Base-by-base conservation (phyloP, 2,888 invertebrate genomes). In the Acrobasis consociella region DNA sequence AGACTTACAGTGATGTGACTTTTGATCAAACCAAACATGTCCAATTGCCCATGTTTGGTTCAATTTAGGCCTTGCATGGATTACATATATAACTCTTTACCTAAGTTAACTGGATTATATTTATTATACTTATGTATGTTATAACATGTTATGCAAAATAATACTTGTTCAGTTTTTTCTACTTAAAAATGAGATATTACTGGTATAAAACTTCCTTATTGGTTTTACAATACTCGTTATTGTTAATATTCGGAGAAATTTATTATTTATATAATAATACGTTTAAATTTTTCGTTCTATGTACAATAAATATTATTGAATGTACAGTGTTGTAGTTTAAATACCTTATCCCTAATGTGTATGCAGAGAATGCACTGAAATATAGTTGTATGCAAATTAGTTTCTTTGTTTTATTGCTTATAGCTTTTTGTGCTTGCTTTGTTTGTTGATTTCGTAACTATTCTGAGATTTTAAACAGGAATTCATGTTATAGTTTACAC, bases 391-490 rank as follows among this genome's bases (percentile, higher is more conserved):
- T 60, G 53, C 50, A 52, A 60, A 52, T 59, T 51, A 61, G 65
- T 63, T 60, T 62, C n/a, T 65, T 64, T 65, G 56, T 68, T 22
- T 64, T 63, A 66, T 68, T 65, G 69, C 69, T 70, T 72, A 46
- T 63, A 53, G 82, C 82, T 84, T 81, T 65, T 65, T 73, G 75
- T 72, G 78, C 78, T 79, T 75, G 73, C 70, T 73, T 75, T 55
- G 60, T 61, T 55, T 65, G 53, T 72, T 52, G 58, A 60, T 58
- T 52, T 65, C 5, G 7, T 46, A 46, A 46, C 46, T 31, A 31
- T 31, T 46, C 46, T 46, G 46, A 46, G 1, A 46, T n/a, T 2
- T 13, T 11, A 7, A 42, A 42, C 11, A n/a, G 11, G 11, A 46
- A 5, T 46, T 42, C 11, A 42, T 42, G 10, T 42, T 22, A 22